These are phyloP conservation scores for Mythimna pallens DNA, from an alignment of 2,888 invertebrate genomes.

Conservation along the genomic window DNA sequence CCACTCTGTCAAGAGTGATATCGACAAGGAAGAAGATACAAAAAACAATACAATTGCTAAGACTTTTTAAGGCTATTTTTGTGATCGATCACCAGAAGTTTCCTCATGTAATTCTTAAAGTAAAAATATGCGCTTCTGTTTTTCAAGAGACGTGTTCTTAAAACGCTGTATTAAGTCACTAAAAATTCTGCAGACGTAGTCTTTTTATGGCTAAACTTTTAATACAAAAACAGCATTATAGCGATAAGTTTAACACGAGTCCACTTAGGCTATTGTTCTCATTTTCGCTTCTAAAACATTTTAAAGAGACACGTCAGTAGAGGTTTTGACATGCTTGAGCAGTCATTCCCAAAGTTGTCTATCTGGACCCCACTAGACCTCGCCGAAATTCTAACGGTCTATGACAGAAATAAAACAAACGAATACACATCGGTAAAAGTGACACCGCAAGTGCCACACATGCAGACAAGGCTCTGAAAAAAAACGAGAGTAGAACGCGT, in stretches of 20 bases:
- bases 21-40: too few species aligned
- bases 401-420: background rate
- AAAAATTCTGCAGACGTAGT: constrained; percentile 4
- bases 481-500: too few species aligned
- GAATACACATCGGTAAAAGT: background rate
- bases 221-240: constrained; percentile 17
- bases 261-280: constrained; percentile 19
- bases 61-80: background rate
- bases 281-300: constrained; percentile 26
- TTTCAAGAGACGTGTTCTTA: background rate
- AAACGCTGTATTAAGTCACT: background rate
- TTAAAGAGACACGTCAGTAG: background rate
- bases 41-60: too few species aligned
- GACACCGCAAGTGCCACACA: background rate
- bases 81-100: background rate
- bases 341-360: background rate
- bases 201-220: constrained; percentile 38
- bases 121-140: background rate
- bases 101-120: background rate
- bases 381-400: background rate
- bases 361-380: background rate
- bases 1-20: too few species aligned
- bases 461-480: too few species aligned
- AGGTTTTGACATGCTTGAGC: background rate
- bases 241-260: constrained; percentile 3